Percentiles rank a stretch among this genome's conserved stretches.
Evolutionary conservation across 2,888 invertebrate species (phyloP).

Genomic region (Hermaeophaga mercurialis): DNA sequence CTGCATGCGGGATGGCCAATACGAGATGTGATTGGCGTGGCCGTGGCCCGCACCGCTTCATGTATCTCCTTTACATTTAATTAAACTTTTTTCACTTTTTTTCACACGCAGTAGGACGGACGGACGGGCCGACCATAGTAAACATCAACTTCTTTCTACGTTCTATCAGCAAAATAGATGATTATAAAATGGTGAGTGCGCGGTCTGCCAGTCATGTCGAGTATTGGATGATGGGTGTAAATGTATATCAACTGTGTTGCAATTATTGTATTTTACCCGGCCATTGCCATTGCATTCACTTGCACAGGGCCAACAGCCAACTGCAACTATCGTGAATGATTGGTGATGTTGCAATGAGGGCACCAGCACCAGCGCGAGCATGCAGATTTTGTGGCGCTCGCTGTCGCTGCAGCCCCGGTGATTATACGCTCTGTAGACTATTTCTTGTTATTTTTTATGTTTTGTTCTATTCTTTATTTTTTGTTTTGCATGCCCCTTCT

Average conservation of each 20-base stretch:
- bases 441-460: constrained; percentile 10
- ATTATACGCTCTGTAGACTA: constrained; percentile 35
- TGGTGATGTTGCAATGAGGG: constrained; percentile 54
- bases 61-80: constrained; percentile 9
- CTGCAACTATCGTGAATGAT: constrained; percentile 42
- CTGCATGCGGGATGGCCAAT: constrained; percentile 54
- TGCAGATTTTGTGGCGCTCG: constrained; percentile 50
- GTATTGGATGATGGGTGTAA: constrained; percentile 51
- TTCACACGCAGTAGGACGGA: constrained; percentile 65
- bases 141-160: constrained; percentile 94
- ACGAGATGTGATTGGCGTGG: constrained; percentile 56
- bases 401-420: constrained; percentile 45
- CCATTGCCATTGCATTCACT: constrained; percentile 50
- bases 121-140: constrained; percentile 86
- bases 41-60: constrained; percentile 52
- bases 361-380: constrained; percentile 58
- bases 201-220: constrained; percentile 58
- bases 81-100: constrained; percentile 52
- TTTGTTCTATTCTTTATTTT: constrained; percentile 22
- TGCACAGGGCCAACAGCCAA: constrained; percentile 52
- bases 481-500: constrained; percentile 17
- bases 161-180: constrained; percentile 98
- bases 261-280: constrained; percentile 44
- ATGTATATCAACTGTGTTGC: constrained; percentile 39
- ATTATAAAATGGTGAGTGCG: constrained; percentile 97